Percentiles rank a stretch among this genome's conserved stretches.
These are phyloP conservation scores for Chrosomus eos DNA, from an alignment of 2,797 vertebrate genomes.

Conservation along the genomic window DNA sequence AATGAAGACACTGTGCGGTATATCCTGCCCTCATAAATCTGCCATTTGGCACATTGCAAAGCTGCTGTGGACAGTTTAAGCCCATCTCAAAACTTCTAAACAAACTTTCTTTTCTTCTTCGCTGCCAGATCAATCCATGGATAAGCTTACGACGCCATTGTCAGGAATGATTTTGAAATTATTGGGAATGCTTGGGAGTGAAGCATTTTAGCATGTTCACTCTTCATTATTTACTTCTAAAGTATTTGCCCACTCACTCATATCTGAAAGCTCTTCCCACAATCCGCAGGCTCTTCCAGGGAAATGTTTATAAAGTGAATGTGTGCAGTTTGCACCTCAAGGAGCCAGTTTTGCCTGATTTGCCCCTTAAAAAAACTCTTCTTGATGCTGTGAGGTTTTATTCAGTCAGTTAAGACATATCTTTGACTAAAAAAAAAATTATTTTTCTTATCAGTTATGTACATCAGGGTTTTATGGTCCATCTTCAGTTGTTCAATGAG, in stretches of 20 bases:
- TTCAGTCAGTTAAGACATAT: not conserved
- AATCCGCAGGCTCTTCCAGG: not conserved
- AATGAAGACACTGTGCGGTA: constrained; percentile 48
- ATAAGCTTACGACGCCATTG: not conserved
- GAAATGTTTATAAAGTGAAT: not conserved
- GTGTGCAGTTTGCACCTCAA: not conserved
- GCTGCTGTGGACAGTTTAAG: constrained; percentile 26
- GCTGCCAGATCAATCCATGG: not conserved
- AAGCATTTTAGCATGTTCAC: not conserved
- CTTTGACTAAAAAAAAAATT: not conserved
- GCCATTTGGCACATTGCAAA: constrained; percentile 30
- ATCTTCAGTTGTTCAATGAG: not conserved
- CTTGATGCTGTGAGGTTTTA: not conserved
- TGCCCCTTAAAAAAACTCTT: not conserved
- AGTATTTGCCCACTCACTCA: not conserved
- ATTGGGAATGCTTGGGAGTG: not conserved
- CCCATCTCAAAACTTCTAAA: constrained; percentile 9
- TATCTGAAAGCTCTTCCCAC: not conserved
- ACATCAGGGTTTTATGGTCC: not conserved
- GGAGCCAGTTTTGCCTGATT: not conserved
- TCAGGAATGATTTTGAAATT: not conserved
- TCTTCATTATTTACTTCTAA: not conserved
- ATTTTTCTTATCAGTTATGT: not conserved
- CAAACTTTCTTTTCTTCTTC: constrained; percentile 8
- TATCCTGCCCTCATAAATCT: constrained; percentile 43